These are phyloP conservation scores for Orgyia antiqua DNA, from an alignment of 2,888 invertebrate species.

Conservation along the genomic window DNA sequence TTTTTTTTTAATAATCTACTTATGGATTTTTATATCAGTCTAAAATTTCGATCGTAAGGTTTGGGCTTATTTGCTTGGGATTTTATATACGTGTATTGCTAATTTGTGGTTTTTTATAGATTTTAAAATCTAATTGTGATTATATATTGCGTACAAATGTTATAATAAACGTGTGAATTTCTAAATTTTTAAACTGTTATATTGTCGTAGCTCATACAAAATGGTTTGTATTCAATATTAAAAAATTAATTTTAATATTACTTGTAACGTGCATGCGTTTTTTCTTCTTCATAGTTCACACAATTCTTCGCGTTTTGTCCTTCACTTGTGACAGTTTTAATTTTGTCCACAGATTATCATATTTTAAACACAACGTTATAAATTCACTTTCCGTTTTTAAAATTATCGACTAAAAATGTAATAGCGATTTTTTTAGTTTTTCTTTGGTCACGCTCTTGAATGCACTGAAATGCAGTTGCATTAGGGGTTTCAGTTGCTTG, in stretches of 20 bases:
- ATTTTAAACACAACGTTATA: slow-evolving; percentile 12
- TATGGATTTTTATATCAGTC: slow-evolving; percentile 75
- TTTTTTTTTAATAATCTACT: slow-evolving; percentile 42
- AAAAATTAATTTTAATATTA: slow-evolving; percentile 33
- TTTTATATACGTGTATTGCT: slow-evolving; percentile 37
- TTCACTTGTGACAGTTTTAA: slow-evolving; percentile 28
- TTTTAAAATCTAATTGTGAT: slow-evolving; percentile 52
- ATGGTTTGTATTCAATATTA: slow-evolving; percentile 39
- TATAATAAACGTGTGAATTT: slow-evolving; percentile 49
- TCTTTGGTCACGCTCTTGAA: slow-evolving; percentile 50
- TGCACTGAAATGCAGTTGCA: slow-evolving; percentile 77
- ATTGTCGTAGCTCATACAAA: slow-evolving; percentile 59
- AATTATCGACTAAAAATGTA: slow-evolving; percentile 5
- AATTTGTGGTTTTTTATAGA: slow-evolving; percentile 44
- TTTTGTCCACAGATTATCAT: slow-evolving; percentile 21
- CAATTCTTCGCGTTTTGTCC: slow-evolving; percentile 25
- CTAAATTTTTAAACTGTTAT: slow-evolving; percentile 29
- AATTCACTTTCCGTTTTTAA: slow-evolving; percentile 8
- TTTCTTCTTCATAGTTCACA: slow-evolving; percentile 73
- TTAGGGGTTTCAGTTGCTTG: slow-evolving; percentile 38
- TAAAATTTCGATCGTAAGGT: slow-evolving; percentile 75
- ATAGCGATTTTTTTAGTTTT: slow-evolving; percentile 38
- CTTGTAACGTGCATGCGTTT: slow-evolving; percentile 48
- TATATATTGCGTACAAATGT: slow-evolving; percentile 56
- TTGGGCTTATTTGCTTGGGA: slow-evolving; percentile 65